phyloP scores from a whole-genome alignment of 2,113 vertebrate genomes.

The Salvelinus namaycush region DNA sequence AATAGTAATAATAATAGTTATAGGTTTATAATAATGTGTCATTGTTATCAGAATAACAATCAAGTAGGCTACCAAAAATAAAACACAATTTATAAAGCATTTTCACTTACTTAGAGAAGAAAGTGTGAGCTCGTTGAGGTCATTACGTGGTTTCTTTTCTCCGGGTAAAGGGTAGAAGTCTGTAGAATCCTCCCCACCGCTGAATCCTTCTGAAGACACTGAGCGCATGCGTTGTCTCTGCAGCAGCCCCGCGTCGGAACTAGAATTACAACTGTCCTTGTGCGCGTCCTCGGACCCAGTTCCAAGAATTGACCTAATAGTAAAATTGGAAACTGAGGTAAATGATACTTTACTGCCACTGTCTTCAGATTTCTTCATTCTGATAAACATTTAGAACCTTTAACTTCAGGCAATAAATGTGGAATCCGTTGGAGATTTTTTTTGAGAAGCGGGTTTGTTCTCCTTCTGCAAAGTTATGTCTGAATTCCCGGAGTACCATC shows the following conservation, averaged over 20 bases:
- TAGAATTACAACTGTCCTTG: conserved; percentile 12
- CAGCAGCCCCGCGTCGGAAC: too few relatives aligned
- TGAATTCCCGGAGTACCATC: conserved; percentile 28
- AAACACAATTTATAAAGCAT: not conserved
- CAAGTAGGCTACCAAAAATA: too few relatives aligned
- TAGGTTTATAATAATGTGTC: not conserved
- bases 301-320: conserved; percentile 86
- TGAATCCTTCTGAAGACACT: conserved; percentile 78
- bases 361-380: not conserved
- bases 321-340: conserved; percentile 81
- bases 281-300: conserved; percentile 68
- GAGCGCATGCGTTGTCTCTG: conserved; percentile 70
- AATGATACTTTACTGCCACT: conserved; percentile 67
- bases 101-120: not conserved
- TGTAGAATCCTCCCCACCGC: conserved; percentile 71
- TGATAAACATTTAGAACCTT: not conserved
- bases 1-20: not conserved
- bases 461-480: not conserved
- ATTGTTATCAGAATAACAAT: too few relatives aligned
- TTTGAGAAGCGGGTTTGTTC: not conserved
- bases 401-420: not conserved
- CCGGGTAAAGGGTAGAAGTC: conserved; percentile 48
- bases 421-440: not conserved
- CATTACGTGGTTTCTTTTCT: not conserved
- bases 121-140: not conserved